These are phyloP conservation scores for Idaea straminata DNA, from an alignment of 2,888 invertebrate species.

Conservation along the genomic window DNA sequence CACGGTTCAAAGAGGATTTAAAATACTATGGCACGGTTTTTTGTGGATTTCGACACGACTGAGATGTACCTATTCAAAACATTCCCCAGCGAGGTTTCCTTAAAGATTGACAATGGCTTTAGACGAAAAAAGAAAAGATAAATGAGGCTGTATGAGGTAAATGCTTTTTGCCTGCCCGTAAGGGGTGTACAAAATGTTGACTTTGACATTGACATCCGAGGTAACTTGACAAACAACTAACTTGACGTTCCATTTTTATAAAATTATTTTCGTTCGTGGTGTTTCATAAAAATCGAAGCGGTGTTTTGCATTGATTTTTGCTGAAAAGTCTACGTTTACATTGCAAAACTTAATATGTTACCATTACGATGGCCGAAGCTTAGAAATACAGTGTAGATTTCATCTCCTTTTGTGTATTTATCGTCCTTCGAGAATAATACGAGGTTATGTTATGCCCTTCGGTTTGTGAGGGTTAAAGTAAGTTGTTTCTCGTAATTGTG, in stretches of 20 bases:
- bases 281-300: slow-evolving; percentile 35
- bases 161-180: background rate
- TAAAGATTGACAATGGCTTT: too few relatives aligned
- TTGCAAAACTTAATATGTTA: slow-evolving; percentile 18
- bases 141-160: background rate
- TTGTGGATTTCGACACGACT: too few relatives aligned
- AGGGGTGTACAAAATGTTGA: background rate
- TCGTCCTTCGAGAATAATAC: slow-evolving; percentile 41
- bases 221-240: background rate
- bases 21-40: too few relatives aligned
- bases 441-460: slow-evolving; percentile 68
- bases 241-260: slow-evolving; percentile 18
- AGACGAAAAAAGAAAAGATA: too few relatives aligned
- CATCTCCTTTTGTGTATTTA: slow-evolving; percentile 12
- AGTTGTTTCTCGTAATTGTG: slow-evolving; percentile 31
- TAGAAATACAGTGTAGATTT: background rate
- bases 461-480: slow-evolving; percentile 53
- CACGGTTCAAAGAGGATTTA: too few relatives aligned
- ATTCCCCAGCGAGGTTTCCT: too few relatives aligned
- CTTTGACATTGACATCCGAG: background rate
- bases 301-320: slow-evolving; percentile 38
- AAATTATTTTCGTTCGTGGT: slow-evolving; percentile 31
- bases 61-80: too few relatives aligned
- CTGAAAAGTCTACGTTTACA: slow-evolving; percentile 23
- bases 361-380: background rate